Conservation (phyloP, 2,888 invertebrate species). For the Acanthosepion esculentum region DNA sequence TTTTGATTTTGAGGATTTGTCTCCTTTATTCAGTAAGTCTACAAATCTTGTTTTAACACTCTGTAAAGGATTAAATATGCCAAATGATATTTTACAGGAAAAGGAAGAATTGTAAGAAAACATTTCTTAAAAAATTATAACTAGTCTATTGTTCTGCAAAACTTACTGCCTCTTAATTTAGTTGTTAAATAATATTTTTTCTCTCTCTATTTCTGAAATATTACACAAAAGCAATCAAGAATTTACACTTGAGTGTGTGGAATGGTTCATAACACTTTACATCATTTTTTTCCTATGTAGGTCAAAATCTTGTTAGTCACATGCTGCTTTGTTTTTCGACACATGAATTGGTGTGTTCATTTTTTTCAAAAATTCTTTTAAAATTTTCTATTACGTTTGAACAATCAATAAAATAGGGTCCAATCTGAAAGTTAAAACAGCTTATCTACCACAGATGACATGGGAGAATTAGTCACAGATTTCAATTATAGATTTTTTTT, state of each 20-base stretch:
- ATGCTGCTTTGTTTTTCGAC: neutral
- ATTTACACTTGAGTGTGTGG: neutral
- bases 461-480: no score
- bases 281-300: neutral
- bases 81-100: neutral
- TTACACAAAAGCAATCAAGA: neutral
- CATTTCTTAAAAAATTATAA: neutral
- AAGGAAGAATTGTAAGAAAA: neutral
- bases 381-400: neutral
- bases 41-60: neutral
- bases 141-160: neutral
- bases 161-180: neutral
- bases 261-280: neutral
- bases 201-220: neutral
- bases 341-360: neutral
- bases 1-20: neutral
- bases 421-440: neutral
- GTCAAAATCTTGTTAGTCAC: neutral
- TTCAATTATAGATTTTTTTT: no score
- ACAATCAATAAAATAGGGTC: neutral
- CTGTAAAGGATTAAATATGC: neutral
- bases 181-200: neutral
- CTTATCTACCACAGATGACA: no score
- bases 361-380: neutral
- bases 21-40: neutral